Evolutionary conservation across 2,888 invertebrate species (phyloP), one percentile per base, ranked within the genome.

Genomic region (Nemapogon koenigi): DNA sequence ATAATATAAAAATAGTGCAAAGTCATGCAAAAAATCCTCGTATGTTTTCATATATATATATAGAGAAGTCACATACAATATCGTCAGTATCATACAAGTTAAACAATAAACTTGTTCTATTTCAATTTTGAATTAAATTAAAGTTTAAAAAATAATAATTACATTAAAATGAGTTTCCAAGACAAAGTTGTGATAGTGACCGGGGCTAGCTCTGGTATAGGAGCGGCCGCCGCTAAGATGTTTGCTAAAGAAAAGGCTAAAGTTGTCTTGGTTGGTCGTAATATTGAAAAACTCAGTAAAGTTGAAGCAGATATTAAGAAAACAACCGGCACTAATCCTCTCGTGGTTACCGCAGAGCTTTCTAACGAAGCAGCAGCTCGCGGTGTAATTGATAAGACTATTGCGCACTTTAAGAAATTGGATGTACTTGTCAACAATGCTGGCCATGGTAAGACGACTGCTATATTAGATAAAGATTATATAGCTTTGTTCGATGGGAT

Each of bases 391-490:
- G 39, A 49, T 16, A 45, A 46, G n/a, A 55, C 55, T 0, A 47
- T 49, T 4, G 37, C 47, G 10, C 42, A 53, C 40, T 56, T 49
- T 40, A 52, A 52, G 16, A 55, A 48, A 46, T 53, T 59, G 2
- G 53, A 62, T 30, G 49, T 61, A 7, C 43, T 62, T n/a, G 43
- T 64, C 3, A 62, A 59, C 43, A 53, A 55, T 43, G 53, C 55
- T 37, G 57, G 52, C n/a, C 44, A 55, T 16, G 48, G 39, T 0
- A 43, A 35, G n/a, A 4, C 25, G 0, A 49, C 45, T 1, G 40
- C 33, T 14, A 41, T 60, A 22, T 25, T 50, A 3, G 52, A 53
- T 45, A 19, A 46, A 3, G 41, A 55, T 33, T 11, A 53, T 1
- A 45, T 63, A 38, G 43, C 50, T 40, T 31, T 43, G 14, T 62